Evolutionary conservation across 2,113 vertebrate genomes (phyloP).

Genomic region (Equus quagga): DNA sequence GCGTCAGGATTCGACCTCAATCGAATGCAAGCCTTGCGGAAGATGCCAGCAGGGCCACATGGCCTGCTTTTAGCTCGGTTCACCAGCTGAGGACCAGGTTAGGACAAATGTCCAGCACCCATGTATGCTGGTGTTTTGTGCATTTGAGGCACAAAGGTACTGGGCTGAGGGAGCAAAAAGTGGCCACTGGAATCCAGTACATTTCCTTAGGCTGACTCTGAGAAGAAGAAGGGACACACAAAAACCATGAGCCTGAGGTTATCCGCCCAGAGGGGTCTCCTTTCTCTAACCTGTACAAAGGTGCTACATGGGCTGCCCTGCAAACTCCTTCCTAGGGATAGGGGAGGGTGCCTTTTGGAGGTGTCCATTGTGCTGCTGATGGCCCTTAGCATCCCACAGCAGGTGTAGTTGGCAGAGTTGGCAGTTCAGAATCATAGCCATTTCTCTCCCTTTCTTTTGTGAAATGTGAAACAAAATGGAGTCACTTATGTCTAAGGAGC

Average conservation of each 20-base stretch:
- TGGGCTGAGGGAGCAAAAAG: neutral
- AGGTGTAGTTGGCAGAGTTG: neutral
- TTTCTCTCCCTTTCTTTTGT: neutral
- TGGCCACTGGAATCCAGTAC: neutral
- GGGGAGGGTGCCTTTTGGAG: neutral
- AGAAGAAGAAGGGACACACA: neutral
- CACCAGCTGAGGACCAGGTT: neutral
- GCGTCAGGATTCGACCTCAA: neutral
- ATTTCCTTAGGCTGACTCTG: neutral
- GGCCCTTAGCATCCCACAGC: neutral
- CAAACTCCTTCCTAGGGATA: neutral
- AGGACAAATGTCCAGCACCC: neutral
- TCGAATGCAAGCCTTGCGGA: neutral
- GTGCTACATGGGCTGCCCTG: neutral
- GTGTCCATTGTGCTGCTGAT: neutral
- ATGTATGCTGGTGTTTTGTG: neutral
- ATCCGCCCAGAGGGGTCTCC: neutral
- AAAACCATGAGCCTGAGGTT: neutral
- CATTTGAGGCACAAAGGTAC: neutral
- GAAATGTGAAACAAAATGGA: too few species aligned
- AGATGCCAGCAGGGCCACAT: neutral
- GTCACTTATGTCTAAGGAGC: too few species aligned
- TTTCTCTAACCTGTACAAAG: neutral
- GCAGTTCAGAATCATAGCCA: neutral
- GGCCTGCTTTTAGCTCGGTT: neutral